phyloP scores from a whole-genome alignment of 37 sponge, comb jelly and placozoan genomes.

The Ianthella basta region DNA sequence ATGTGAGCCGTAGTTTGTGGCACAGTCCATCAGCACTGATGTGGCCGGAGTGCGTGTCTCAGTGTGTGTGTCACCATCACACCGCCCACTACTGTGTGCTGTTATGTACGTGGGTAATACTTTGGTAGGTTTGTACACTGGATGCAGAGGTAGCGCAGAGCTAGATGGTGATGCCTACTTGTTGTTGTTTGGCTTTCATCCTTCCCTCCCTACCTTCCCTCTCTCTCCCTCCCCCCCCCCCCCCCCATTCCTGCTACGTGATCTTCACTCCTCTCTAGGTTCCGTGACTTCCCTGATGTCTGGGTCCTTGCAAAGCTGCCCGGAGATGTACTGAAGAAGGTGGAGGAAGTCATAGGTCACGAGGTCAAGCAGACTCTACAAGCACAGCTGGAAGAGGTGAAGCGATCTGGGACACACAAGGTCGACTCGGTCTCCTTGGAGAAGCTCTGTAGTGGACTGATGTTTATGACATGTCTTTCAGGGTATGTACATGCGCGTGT shows the following conservation, averaged over 20 bases:
- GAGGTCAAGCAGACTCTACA: not conserved
- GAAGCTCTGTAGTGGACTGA: not conserved
- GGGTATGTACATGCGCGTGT: conserved; percentile 4
- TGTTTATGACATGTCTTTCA: conserved; percentile 7
- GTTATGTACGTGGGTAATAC: too few species aligned
- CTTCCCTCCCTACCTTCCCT: too few species aligned
- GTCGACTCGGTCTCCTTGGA: not conserved
- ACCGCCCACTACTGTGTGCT: too few species aligned
- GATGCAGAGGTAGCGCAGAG: too few species aligned
- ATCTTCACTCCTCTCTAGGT: not conserved
- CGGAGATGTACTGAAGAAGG: not conserved
- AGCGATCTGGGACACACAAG: not conserved
- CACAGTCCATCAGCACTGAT: not conserved
- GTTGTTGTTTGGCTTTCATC: too few species aligned
- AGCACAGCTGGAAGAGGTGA: not conserved
- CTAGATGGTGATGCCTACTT: too few species aligned
- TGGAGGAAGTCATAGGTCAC: not conserved
- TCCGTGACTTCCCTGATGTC: conserved; percentile 24
- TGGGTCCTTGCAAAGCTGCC: conserved; percentile 3
- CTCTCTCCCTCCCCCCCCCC: too few species aligned
- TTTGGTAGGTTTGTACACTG: too few species aligned
- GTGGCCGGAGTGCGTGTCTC: not conserved
- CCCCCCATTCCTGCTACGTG: too few species aligned
- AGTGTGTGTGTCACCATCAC: not conserved
- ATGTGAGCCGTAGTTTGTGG: not conserved